Conservation (phyloP, 2,888 invertebrate genomes). For the Mimas tiliae region DNA sequence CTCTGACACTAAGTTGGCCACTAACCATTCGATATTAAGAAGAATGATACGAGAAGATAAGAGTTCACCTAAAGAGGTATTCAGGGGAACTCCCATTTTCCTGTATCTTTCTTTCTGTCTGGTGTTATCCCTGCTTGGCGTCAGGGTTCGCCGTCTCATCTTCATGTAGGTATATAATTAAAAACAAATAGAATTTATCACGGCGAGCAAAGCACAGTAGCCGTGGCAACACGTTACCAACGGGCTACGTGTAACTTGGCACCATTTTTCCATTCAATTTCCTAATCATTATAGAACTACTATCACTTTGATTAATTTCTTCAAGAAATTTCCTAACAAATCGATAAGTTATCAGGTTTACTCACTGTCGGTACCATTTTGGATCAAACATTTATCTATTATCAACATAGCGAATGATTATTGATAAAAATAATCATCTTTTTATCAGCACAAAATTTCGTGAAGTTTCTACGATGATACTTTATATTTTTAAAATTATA, state of each 20-base stretch:
- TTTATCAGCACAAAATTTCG: slow-evolving; percentile 39
- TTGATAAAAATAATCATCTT: slow-evolving; percentile 9
- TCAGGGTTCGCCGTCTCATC: too few species aligned
- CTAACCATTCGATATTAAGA: too few species aligned
- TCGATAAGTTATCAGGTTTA: background rate
- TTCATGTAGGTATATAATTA: too few species aligned
- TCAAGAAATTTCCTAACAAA: background rate
- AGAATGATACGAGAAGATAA: too few species aligned
- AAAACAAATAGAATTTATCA: too few species aligned
- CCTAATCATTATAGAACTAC: background rate
- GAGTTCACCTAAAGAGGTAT: too few species aligned
- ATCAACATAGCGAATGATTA: background rate
- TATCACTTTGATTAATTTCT: slow-evolving; percentile 9
- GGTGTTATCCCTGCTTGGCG: too few species aligned
- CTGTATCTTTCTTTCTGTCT: too few species aligned
- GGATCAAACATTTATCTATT: slow-evolving; percentile 6
- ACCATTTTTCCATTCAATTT: background rate
- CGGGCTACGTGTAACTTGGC: background rate
- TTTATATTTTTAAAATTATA: slow-evolving; percentile 48
- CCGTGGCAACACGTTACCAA: background rate
- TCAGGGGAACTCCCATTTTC: too few species aligned
- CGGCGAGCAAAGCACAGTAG: too few species aligned
- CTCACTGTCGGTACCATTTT: background rate
- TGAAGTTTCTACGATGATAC: slow-evolving; percentile 62
- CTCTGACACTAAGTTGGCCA: too few species aligned